Evolutionary conservation across 2,888 invertebrate species (phyloP), one percentile per base, ranked within the genome.

Genomic region (Hypomecis atomaria): DNA sequence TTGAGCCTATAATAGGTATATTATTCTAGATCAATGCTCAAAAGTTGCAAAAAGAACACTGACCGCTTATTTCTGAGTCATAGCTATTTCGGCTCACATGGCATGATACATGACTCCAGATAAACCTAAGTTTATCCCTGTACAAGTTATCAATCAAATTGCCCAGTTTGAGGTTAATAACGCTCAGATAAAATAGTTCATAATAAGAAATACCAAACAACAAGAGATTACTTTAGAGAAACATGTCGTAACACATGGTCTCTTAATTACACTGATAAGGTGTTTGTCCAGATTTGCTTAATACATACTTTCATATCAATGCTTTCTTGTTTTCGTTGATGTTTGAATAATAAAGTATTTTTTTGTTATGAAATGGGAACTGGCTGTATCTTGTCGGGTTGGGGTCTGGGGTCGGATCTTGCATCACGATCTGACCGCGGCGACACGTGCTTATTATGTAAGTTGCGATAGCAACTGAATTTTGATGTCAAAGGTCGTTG

Each of bases 201-300:
- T 50, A 43, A 50, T 43, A 58, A 36, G n/a, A 43, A 13, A 37
- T 38, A 59, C 33, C 37, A 23, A 23, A 23, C 23, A 23, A 10
- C 53, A 7, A 23, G 37, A 59, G 59, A 59, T 59, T 59, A 59
- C 43, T 54, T 34, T 34, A 45, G 33, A 47, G 38, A 13, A 60
- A 48, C 44, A 42, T 5, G 37, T 23, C 48, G 37, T 34, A 50
- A 50, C 3, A 44, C 11, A 49, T 4, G 55, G 44, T 52, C 56
- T 40, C 53, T 37, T 47, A 59, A 56, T 45, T 55, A 56, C 40
- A 38, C 9, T 10, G 60, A 59, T 61, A 56, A 62, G 44, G 23
- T 59, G 50, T 66, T 57, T 62, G 40, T 48, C 43, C 53, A 52
- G 57, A 59, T 65, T 53, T 36, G 55, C 59, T 65, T 38, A 64